phyloP scores from a whole-genome alignment of 2,888 invertebrate genomes.

The Portevinia maculata region DNA sequence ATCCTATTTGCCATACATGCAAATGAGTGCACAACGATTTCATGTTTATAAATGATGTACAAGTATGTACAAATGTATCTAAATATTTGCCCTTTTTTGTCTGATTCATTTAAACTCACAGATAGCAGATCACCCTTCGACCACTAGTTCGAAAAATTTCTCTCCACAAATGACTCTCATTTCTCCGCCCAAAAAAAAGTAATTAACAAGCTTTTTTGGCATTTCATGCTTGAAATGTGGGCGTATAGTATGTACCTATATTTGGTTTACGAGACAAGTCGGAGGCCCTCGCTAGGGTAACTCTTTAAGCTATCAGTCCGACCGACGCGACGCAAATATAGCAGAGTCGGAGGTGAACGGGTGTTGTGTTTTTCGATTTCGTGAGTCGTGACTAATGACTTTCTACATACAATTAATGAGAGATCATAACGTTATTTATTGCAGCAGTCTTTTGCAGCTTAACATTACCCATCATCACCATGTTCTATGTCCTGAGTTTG shows the following conservation, averaged over 20 bases:
- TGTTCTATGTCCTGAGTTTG: not conserved
- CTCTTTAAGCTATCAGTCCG: slow-evolving; percentile 2
- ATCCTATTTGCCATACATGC: not conserved
- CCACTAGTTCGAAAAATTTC: slow-evolving; percentile 23
- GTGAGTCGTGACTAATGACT: slow-evolving; percentile 81
- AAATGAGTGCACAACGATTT: slow-evolving; percentile 42
- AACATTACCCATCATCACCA: slow-evolving; percentile 29
- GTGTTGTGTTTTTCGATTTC: slow-evolving; percentile 77
- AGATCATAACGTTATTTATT: slow-evolving; percentile 77
- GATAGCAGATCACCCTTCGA: slow-evolving; percentile 33
- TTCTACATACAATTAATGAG: slow-evolving; percentile 80
- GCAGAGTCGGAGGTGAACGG: not conserved
- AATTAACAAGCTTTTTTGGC: slow-evolving; percentile 62
- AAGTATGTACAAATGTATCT: no score
- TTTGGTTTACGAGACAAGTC: slow-evolving; percentile 6
- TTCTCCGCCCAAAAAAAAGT: slow-evolving; percentile 17
- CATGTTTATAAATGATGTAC: slow-evolving; percentile 11
- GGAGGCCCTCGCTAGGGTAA: not conserved
- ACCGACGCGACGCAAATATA: not conserved
- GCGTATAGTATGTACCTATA: not conserved
- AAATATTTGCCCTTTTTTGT: not conserved
- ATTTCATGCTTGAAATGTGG: not conserved
- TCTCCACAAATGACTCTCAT: not conserved
- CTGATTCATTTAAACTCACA: slow-evolving; percentile 48
- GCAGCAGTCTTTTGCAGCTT: slow-evolving; percentile 37